phyloP scores from a whole-genome alignment of 1,140 invertebrate species.

The Leptestheria dahalacensis region DNA sequence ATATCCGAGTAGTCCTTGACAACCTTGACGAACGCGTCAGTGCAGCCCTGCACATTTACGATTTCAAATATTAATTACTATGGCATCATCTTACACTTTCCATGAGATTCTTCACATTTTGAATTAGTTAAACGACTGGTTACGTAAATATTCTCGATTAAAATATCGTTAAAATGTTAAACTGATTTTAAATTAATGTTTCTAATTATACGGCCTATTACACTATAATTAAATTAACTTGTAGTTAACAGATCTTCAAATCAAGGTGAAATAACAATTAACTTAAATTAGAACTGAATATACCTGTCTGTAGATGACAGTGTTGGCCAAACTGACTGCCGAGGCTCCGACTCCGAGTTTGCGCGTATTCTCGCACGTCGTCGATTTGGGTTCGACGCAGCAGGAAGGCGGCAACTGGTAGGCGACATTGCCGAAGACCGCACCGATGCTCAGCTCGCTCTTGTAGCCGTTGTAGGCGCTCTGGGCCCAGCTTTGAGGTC shows the following conservation, averaged over 20 bases:
- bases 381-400: slow-evolving; percentile 22
- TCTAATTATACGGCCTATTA: neutral
- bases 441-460: slow-evolving; percentile 19
- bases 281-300: neutral
- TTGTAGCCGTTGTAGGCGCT: slow-evolving; percentile 38
- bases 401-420: slow-evolving; percentile 36
- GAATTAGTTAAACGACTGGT: no score
- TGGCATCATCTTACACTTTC: slow-evolving; percentile 20
- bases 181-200: slow-evolving; percentile 8
- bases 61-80: slow-evolving; percentile 16
- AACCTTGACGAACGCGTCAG: slow-evolving; percentile 44
- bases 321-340: slow-evolving; percentile 34
- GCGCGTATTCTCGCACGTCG: slow-evolving; percentile 31
- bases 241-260: slow-evolving; percentile 5
- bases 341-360: slow-evolving; percentile 33
- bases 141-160: no score
- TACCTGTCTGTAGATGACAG: slow-evolving; percentile 29
- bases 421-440: slow-evolving; percentile 14
- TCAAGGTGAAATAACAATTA: slow-evolving; percentile 10
- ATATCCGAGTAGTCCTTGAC: slow-evolving; percentile 42
- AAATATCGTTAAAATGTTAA: no score
- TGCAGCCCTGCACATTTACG: slow-evolving; percentile 47
- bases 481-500: slow-evolving; percentile 50
- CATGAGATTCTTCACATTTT: no score
- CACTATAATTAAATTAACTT: neutral